A percentile compares a stretch with the other conserved stretches of the same genome.
Conservation (phyloP, 2,888 invertebrate species). For the Macrophya alboannulata region DNA sequence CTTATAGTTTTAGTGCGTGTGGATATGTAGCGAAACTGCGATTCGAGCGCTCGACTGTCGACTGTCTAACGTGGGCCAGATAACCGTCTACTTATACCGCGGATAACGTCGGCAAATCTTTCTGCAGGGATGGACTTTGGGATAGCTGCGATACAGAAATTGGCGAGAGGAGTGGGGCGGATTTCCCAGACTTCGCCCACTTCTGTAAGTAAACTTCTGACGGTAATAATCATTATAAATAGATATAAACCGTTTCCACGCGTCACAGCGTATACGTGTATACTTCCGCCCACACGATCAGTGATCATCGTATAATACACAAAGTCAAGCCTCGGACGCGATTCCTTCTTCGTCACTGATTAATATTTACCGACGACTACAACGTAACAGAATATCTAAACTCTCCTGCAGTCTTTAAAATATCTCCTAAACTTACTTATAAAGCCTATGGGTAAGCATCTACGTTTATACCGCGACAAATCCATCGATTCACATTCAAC, state of each 20-base stretch:
- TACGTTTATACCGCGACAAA: not conserved
- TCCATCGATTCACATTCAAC: not conserved
- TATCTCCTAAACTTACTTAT: not conserved
- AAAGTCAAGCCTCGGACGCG: not conserved
- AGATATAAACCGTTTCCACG: not conserved
- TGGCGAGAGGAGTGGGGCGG: not conserved
- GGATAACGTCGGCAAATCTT: not conserved
- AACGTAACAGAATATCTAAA: not conserved
- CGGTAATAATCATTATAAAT: conserved; percentile 7
- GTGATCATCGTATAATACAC: not conserved
- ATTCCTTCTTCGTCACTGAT: not conserved
- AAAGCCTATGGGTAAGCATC: not conserved
- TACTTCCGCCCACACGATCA: not conserved
- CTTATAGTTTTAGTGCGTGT: not conserved
- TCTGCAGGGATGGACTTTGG: not conserved
- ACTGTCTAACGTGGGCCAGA: not conserved
- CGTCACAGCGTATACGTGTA: not conserved
- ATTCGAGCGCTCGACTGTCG: not conserved
- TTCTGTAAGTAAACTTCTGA: not conserved
- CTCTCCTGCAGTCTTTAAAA: not conserved
- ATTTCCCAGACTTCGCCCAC: not conserved
- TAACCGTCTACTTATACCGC: conserved; percentile 24
- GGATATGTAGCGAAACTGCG: not conserved
- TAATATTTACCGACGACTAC: not conserved
- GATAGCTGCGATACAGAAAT: not conserved